Base-by-base conservation (phyloP, 1,140 invertebrate genomes). In the Phocides pigmalion region DNA sequence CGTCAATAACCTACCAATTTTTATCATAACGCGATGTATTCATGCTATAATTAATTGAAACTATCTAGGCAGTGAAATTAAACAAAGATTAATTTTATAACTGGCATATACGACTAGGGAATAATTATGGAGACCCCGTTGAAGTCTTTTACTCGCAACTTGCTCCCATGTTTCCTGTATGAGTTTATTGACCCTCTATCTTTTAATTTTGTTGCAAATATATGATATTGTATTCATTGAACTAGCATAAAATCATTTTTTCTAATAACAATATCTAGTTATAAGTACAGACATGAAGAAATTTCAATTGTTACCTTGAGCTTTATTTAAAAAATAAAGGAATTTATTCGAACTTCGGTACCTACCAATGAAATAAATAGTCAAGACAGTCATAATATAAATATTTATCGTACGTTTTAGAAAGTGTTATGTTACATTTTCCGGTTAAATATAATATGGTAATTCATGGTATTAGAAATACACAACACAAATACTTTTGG, bases 61-160 rank as follows among this genome's bases (percentile, higher is more conserved):
- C 11, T 14, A 39, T 12, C 35, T 14, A 39, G 3, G 2, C 12
- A 39, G 12, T n/a, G 12, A 14, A 39, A 39, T 39, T 39, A 4
- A 14, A 39, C 3, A 14, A 14, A 4, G 12, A 39, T 14, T 32
- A 32, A 32, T 0, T n/a, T 32, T 32, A 32, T 11, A 4, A 8
- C 25, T 28, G 1, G 2, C 28, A 32, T 32, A 11, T 32, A 32
- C 28, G 28, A 32, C 28, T 32, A 32, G 32, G 32, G 50, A 39
- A 53, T 53, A 39, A 39, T 39, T 39, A 17, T 39, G 47, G 70
- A 66, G 72, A 61, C 62, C 78, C 54, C 84, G 84, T 85, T 87
- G 81, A 87, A 82, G 80, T 87, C 82, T 87, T 87, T 87, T 82
- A 50, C 79, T 81, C 61, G 71, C 72, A 71, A 28, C 19, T 20